phyloP scores from a whole-genome alignment of 1,140 invertebrate species.

The Papilio polyxenes region DNA sequence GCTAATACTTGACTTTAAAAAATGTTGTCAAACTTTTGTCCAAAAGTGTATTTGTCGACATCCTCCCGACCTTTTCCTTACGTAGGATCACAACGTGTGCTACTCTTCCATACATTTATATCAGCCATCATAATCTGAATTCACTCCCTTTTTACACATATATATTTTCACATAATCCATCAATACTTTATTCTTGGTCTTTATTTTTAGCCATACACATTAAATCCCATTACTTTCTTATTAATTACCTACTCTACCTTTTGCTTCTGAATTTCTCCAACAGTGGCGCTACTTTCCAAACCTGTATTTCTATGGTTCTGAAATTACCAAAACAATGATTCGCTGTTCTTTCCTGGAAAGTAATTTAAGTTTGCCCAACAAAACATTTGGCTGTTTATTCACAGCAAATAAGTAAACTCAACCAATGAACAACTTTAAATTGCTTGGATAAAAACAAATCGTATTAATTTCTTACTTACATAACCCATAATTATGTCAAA shows the following conservation, averaged over 20 bases:
- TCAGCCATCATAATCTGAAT: no score
- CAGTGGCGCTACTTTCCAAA: neutral
- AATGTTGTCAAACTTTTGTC: neutral
- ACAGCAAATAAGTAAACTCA: slow-evolving; percentile 2
- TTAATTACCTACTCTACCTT: no score
- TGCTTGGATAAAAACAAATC: slow-evolving; percentile 1
- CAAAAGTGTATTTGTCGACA: neutral
- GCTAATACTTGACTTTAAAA: neutral
- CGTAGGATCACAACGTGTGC: no score
- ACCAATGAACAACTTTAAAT: slow-evolving; percentile 32
- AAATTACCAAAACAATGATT: slow-evolving; percentile 3
- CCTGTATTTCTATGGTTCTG: neutral
- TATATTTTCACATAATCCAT: no score
- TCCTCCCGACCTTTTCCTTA: no score
- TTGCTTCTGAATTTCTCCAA: no score
- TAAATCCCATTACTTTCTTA: no score
- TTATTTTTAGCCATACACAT: no score
- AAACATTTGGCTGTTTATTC: slow-evolving; percentile 7
- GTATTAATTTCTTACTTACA: neutral
- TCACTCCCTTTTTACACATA: no score
- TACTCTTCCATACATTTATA: no score
- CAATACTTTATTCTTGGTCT: no score
- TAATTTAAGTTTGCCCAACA: slow-evolving; percentile 25
- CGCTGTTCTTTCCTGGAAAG: neutral
- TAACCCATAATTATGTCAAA: neutral